Evolutionary conservation across 2,888 invertebrate species (phyloP).

Genomic region (Dryococelus australis): DNA sequence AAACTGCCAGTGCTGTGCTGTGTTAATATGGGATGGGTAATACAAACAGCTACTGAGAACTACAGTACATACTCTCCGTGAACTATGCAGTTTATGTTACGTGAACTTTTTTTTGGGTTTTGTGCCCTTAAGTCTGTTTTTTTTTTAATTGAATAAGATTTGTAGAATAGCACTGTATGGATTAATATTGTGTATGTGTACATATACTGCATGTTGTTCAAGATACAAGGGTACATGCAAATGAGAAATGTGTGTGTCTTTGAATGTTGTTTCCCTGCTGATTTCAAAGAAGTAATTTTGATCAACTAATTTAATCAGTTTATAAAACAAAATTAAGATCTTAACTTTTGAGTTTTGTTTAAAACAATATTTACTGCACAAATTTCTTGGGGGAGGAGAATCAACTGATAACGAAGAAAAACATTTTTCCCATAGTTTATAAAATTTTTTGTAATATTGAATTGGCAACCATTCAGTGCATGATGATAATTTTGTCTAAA

Average conservation of each 20-base stretch:
- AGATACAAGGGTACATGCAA: background rate
- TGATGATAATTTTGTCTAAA: no score
- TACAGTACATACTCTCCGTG: no score
- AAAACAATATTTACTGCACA: background rate
- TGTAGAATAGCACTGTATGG: background rate
- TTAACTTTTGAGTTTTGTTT: background rate
- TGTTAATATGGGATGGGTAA: background rate
- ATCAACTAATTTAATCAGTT: no score
- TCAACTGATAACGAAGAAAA: no score
- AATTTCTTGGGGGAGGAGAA: background rate
- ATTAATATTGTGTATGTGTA: conserved; percentile 6
- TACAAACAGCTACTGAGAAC: background rate
- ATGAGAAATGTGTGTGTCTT: background rate
- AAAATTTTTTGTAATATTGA: no score
- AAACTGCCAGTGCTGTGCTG: conserved; percentile 6
- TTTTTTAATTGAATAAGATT: conserved; percentile 13
- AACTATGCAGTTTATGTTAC: background rate
- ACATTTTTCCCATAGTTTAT: no score
- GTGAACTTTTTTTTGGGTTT: background rate
- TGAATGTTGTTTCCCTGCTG: background rate
- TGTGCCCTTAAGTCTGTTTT: background rate
- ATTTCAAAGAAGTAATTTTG: background rate
- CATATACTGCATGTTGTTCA: background rate
- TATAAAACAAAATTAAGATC: background rate
- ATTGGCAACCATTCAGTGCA: no score